phyloP scores from a whole-genome alignment of 2,113 vertebrate genomes.

The Castor canadensis region DNA sequence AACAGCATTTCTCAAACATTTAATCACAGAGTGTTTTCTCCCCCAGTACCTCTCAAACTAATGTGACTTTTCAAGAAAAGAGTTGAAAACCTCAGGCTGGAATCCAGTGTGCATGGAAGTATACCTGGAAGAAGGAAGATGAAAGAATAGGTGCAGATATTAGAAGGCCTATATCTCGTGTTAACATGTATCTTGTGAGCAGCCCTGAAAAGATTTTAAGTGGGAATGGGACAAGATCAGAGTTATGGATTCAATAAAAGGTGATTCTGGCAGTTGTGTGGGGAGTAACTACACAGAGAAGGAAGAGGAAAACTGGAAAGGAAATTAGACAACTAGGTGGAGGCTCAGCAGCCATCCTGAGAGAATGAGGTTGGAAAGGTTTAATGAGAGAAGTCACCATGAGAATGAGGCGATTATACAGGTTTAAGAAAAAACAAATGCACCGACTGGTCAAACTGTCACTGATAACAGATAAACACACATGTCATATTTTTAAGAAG shows the following conservation, averaged over 20 bases:
- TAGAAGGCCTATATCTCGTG: not conserved
- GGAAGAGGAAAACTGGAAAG: not conserved
- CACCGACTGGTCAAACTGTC: not conserved
- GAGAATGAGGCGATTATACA: not conserved
- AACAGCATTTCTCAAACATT: not conserved
- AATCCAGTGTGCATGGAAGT: not conserved
- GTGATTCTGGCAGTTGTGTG: too few relatives aligned
- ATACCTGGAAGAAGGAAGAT: accelerated
- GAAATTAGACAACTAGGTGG: not conserved
- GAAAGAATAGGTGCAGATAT: not conserved
- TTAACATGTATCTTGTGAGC: not conserved
- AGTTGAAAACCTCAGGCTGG: not conserved
- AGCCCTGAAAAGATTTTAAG: not conserved
- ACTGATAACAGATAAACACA: not conserved
- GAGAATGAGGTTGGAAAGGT: not conserved
- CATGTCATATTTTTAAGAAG: not conserved
- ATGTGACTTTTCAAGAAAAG: not conserved
- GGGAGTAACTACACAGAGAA: not conserved
- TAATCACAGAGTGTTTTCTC: not conserved
- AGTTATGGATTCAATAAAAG: not conserved
- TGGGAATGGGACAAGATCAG: not conserved
- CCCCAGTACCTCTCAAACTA: not conserved
- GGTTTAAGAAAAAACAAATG: not conserved
- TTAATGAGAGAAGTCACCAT: not conserved
- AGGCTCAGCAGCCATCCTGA: not conserved